These are phyloP conservation scores for Centropristis striata DNA, from an alignment of 2,113 vertebrate genomes.

Conservation along the genomic window DNA sequence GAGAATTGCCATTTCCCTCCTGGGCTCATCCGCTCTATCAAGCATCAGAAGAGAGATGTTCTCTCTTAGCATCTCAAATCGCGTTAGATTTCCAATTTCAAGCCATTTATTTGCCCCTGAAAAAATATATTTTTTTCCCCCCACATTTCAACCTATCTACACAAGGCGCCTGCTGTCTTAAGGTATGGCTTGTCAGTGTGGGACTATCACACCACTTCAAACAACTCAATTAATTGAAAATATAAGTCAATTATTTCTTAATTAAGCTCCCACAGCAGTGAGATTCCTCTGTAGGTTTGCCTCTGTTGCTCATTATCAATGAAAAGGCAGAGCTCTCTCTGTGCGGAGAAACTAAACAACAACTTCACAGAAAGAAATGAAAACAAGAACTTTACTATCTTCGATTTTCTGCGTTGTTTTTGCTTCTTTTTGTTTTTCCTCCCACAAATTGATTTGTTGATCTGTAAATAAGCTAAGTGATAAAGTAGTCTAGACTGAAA, in stretches of 20 bases:
- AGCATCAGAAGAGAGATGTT: slow-evolving; percentile 37
- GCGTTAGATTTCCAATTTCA: slow-evolving; percentile 65
- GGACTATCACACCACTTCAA: slow-evolving; percentile 46
- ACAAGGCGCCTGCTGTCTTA: slow-evolving; percentile 12
- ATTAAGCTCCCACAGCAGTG: slow-evolving; percentile 50
- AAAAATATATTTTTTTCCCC: not conserved
- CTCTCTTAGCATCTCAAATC: slow-evolving; percentile 62
- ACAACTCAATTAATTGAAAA: slow-evolving; percentile 61
- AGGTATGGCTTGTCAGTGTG: slow-evolving; percentile 29
- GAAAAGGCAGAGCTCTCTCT: slow-evolving; percentile 9
- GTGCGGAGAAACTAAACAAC: slow-evolving; percentile 23
- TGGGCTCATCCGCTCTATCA: slow-evolving; percentile 18
- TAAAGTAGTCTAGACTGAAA: slow-evolving; percentile 56
- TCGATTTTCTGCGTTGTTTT: slow-evolving; percentile 16
- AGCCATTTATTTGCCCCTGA: slow-evolving; percentile 55
- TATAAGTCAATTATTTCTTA: slow-evolving; percentile 62
- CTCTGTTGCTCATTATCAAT: slow-evolving; percentile 51
- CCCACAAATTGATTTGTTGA: slow-evolving; percentile 63
- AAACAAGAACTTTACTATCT: slow-evolving; percentile 24
- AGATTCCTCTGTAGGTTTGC: slow-evolving; percentile 38
- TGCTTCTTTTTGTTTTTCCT: slow-evolving; percentile 12
- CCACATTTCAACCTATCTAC: not conserved
- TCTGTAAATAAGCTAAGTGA: slow-evolving; percentile 67
- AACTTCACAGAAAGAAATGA: slow-evolving; percentile 19
- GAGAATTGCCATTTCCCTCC: slow-evolving; percentile 14